A percentile compares a stretch with the other conserved stretches of the same genome.
phyloP scores from a whole-genome alignment of 1,140 invertebrate genomes.

The Pomacea maculata region DNA sequence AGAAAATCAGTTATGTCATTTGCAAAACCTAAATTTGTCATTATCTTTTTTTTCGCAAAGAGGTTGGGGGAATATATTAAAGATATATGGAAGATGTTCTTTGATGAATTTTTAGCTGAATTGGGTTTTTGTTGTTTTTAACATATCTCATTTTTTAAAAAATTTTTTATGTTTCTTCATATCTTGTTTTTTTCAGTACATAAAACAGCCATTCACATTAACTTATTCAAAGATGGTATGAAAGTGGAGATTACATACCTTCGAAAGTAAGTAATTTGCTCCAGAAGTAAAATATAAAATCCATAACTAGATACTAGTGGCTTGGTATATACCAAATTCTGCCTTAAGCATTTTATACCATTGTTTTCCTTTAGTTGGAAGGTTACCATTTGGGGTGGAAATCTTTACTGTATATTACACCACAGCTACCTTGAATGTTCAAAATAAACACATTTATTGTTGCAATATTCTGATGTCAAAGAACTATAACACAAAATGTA shows the following conservation, averaged over 20 bases:
- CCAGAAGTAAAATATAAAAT: neutral
- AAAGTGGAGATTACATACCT: conserved; percentile 80
- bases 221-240: conserved; percentile 89
- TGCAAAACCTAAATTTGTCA: too few species aligned
- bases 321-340: neutral
- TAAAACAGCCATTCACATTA: conserved; percentile 74
- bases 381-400: neutral
- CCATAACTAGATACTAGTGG: neutral
- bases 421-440: neutral
- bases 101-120: too few species aligned
- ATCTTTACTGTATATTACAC: neutral
- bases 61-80: too few species aligned
- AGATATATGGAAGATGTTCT: too few species aligned
- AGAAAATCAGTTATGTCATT: too few species aligned
- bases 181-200: conserved; percentile 70
- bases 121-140: too few species aligned
- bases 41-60: too few species aligned
- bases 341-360: neutral
- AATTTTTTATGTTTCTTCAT: neutral
- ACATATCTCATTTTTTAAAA: too few species aligned
- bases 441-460: too few species aligned
- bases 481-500: too few species aligned
- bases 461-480: too few species aligned
- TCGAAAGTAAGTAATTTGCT: conserved; percentile 60
- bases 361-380: neutral